These are phyloP conservation scores for Gortyna flavago DNA, from an alignment of 2,888 invertebrate species.

Conservation along the genomic window DNA sequence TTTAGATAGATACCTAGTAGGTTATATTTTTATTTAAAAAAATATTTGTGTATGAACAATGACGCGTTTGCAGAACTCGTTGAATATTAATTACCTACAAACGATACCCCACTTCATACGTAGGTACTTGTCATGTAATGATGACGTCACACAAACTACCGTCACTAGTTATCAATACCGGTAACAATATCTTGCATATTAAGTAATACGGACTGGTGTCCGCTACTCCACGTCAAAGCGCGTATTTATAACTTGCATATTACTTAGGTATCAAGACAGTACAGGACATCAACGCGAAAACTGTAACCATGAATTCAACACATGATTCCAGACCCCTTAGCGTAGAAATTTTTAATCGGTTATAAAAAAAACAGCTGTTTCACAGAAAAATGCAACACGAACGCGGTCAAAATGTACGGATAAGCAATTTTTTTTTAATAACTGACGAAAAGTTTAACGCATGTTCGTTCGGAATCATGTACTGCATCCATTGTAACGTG, in stretches of 20 bases:
- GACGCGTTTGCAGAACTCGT: constrained; percentile 25
- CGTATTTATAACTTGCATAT: constrained; percentile 1
- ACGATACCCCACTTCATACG: constrained; percentile 2
- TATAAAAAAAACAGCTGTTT: neutral
- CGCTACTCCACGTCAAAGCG: neutral
- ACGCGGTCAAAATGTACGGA: neutral
- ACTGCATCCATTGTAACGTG: neutral
- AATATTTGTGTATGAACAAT: constrained; percentile 8
- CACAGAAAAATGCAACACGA: neutral
- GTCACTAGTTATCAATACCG: constrained; percentile 6
- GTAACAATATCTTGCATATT: constrained; percentile 21
- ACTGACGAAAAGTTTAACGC: neutral
- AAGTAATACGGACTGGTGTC: neutral
- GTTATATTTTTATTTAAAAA: too few species aligned
- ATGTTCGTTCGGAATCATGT: neutral
- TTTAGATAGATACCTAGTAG: too few species aligned
- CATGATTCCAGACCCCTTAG: neutral
- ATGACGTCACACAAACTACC: constrained; percentile 20
- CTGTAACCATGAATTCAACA: neutral
- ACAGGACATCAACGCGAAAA: neutral
- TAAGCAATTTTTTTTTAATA: neutral
- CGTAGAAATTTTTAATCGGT: neutral
- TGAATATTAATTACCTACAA: constrained; percentile 43
- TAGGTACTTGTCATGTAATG: constrained; percentile 25
- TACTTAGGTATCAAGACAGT: neutral